Evolutionary conservation across 2,113 vertebrate species (phyloP), one percentile per base, ranked within the genome.

Genomic region (Okapia johnstoni): DNA sequence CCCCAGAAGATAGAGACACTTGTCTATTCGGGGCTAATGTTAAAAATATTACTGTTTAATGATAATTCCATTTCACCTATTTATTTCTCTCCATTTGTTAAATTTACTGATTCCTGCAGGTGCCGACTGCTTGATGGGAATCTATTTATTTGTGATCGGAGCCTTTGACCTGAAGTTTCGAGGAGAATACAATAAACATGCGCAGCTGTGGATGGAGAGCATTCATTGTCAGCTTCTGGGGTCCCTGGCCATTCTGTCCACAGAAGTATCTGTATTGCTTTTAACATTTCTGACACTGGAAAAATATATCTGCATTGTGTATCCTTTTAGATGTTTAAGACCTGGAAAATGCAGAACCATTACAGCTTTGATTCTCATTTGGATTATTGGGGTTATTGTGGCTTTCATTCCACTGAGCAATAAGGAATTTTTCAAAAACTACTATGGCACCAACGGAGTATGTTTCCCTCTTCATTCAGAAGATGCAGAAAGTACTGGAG

Each of bases 251-350:
- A 99, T 99, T 99, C 98, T 99, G 70, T 99, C 99, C 98, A 99
- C 99, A 5, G 99, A 99, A 98, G 99, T 99, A 16, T 99, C 99
- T 0, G 99, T 99, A 88, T 98, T 99, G 93, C 99, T 99, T 80
- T 99, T 99, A 97, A 99, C 99, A 28, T 99, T 99, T 95, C 99
- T 99, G 97, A 99, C 99, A 66, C 92, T 99, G 99, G 99, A 99
- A 99, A 99, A 99, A 97, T 99, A 99, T 98, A 99, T 99, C 99
- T 99, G 99, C 98, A 99, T 99, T 90, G 99, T 99, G 89, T 99
- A 99, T 98, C 99, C 99, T 36, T 99, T 99, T 98, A 99, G 99
- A 95, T 99, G 99, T 98, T 98, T 99, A 98, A 99, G 99, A 50
- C 99, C 99, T 1, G 98, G 99, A 96, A 99, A 99, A 98, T 96